These are phyloP conservation scores for Tetramorium simillimum DNA, from an alignment of 1,140 invertebrate genomes.

Conservation along the genomic window DNA sequence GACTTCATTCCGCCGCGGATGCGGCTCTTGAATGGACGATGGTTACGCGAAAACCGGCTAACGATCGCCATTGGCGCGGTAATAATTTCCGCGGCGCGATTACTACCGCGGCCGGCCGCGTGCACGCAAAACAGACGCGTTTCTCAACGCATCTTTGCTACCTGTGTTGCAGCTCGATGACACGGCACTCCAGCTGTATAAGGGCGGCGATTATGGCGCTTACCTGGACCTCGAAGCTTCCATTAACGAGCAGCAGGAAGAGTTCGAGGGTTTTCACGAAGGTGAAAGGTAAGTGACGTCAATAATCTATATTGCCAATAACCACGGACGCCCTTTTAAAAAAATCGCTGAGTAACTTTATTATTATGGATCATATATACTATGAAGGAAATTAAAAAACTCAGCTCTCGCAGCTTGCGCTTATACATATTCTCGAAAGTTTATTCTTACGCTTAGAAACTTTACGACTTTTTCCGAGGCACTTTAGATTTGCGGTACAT, in stretches of 20 bases:
- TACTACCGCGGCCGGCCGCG: not conserved
- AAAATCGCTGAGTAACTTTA: not conserved
- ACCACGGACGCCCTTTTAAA: not conserved
- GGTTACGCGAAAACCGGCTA: slow-evolving; percentile 67
- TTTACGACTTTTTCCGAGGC: not conserved
- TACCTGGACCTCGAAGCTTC: slow-evolving; percentile 98
- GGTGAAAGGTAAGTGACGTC: slow-evolving; percentile 91
- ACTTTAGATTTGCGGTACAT: not conserved
- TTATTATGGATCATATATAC: not conserved
- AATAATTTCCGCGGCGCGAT: slow-evolving; percentile 53
- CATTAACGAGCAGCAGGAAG: slow-evolving; percentile 97
- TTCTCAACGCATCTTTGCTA: slow-evolving; percentile 12
- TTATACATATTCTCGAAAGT: not conserved
- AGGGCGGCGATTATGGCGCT: slow-evolving; percentile 98
- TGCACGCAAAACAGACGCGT: slow-evolving; percentile 29
- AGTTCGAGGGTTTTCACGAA: slow-evolving; percentile 96
- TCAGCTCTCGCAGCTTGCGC: not conserved
- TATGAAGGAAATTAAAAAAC: not conserved
- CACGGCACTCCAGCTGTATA: slow-evolving; percentile 97
- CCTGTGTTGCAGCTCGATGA: slow-evolving; percentile 95
- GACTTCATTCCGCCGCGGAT: not conserved
- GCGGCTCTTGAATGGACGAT: slow-evolving; percentile 60
- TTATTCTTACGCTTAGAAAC: not conserved
- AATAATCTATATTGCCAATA: not conserved
- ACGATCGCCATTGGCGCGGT: slow-evolving; percentile 29